Percentiles rank a stretch among this genome's conserved stretches.
phyloP scores from a whole-genome alignment of 92 coral and sea anemone species.

The Palythoa grandis region DNA sequence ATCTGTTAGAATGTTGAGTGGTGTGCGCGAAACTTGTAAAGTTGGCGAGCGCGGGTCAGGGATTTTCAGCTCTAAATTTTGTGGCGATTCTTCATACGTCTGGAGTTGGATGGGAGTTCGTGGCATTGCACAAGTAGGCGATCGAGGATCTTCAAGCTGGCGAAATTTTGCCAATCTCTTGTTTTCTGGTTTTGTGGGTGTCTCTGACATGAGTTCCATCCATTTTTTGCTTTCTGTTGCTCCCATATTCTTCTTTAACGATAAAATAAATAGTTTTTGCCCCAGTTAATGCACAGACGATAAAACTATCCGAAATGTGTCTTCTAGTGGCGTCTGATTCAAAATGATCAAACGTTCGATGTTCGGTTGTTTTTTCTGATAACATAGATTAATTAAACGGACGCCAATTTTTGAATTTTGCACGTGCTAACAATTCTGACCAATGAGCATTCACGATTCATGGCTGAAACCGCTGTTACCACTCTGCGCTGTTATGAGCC shows the following conservation, averaged over 20 bases:
- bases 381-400: background rate
- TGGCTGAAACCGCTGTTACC: slow-evolving; percentile 33
- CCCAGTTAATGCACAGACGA: too few relatives aligned
- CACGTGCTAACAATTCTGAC: slow-evolving; percentile 35
- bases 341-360: slow-evolving; percentile 40
- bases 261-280: background rate
- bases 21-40: slow-evolving; percentile 73
- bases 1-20: slow-evolving; percentile 46
- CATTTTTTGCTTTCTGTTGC: slow-evolving; percentile 87
- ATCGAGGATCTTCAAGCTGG: slow-evolving; percentile 80
- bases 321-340: slow-evolving; percentile 17
- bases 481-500: background rate
- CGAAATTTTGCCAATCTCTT: slow-evolving; percentile 54
- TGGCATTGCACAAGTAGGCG: slow-evolving; percentile 69
- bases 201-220: slow-evolving; percentile 72
- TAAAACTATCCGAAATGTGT: slow-evolving; percentile 3
- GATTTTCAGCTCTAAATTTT: slow-evolving; percentile 61
- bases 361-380: background rate
- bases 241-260: slow-evolving; percentile 66
- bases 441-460: slow-evolving; percentile 42
- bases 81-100: slow-evolving; percentile 78
- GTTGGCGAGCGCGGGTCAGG: slow-evolving; percentile 96
- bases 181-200: slow-evolving; percentile 65
- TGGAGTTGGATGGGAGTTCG: slow-evolving; percentile 88
- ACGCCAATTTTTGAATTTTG: slow-evolving; percentile 48